Conservation (phyloP, 1,140 invertebrate genomes). For the Lepidotrigona ventralis region DNA sequence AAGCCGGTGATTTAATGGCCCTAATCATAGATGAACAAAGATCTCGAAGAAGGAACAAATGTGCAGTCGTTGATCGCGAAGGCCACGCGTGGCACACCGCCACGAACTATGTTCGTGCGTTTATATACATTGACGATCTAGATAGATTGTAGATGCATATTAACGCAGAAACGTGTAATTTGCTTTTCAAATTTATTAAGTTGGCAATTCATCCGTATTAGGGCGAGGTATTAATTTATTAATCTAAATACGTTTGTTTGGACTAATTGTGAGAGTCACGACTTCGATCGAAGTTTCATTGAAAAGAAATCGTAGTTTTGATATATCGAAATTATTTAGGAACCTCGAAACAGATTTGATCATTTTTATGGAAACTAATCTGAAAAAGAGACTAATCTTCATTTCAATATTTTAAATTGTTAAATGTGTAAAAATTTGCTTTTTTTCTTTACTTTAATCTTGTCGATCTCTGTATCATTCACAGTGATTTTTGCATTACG, state of each 20-base stretch:
- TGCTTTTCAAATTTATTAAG: background rate
- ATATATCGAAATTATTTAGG: too few species aligned
- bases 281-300: background rate
- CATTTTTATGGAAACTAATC: too few species aligned
- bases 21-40: background rate
- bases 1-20: constrained; percentile 4
- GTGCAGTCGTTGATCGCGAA: background rate
- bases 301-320: background rate
- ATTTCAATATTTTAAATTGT: too few species aligned
- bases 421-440: too few species aligned
- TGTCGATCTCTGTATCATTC: too few species aligned
- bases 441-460: too few species aligned
- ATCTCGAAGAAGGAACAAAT: background rate
- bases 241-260: background rate
- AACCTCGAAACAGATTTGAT: too few species aligned
- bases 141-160: background rate
- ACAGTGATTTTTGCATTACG: too few species aligned
- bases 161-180: background rate
- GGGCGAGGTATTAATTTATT: background rate
- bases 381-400: too few species aligned
- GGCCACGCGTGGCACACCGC: background rate
- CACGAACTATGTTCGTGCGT: background rate
- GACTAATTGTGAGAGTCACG: too few species aligned
- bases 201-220: background rate
- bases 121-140: background rate